Percentiles rank a stretch among this genome's conserved stretches.
Conservation (phyloP, 2,888 invertebrate genomes). For the Candidula unifasciata region DNA sequence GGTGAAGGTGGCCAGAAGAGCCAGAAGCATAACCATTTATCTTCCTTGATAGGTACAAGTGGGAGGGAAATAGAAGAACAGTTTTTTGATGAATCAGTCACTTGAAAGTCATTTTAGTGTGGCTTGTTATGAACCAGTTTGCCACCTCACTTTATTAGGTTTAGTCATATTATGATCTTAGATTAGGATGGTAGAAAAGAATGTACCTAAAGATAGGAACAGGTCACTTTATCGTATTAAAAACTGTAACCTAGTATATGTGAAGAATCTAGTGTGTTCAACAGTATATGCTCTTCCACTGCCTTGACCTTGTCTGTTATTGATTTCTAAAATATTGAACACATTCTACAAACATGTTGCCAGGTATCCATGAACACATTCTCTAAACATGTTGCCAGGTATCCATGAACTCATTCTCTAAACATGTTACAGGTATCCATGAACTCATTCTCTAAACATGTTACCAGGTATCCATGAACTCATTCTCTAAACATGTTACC, state of each 20-base stretch:
- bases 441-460: neutral
- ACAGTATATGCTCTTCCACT: too few relatives aligned
- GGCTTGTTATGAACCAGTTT: neutral
- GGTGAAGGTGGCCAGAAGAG: too few relatives aligned
- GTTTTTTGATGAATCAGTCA: neutral
- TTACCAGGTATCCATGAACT: constrained; percentile 81
- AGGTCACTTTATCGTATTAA: too few relatives aligned
- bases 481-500: too few relatives aligned
- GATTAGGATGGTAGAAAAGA: too few relatives aligned
- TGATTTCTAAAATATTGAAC: neutral
- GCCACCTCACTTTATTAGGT: neutral
- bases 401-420: constrained; percentile 85
- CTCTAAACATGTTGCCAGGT: neutral
- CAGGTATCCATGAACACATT: constrained; percentile 81
- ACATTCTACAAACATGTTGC: neutral
- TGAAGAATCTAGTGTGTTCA: too few relatives aligned
- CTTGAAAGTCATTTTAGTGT: neutral
- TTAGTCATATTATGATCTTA: too few relatives aligned
- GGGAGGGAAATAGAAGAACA: too few relatives aligned
- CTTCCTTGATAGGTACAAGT: too few relatives aligned
- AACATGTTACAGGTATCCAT: constrained; percentile 83
- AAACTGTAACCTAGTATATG: too few relatives aligned
- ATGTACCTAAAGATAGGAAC: too few relatives aligned
- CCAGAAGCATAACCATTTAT: too few relatives aligned
- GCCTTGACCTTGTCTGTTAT: neutral